Evolutionary conservation across 2,888 invertebrate genomes (phyloP), one percentile per base, ranked within the genome.

Genomic region (Drosophila neutralis): DNA sequence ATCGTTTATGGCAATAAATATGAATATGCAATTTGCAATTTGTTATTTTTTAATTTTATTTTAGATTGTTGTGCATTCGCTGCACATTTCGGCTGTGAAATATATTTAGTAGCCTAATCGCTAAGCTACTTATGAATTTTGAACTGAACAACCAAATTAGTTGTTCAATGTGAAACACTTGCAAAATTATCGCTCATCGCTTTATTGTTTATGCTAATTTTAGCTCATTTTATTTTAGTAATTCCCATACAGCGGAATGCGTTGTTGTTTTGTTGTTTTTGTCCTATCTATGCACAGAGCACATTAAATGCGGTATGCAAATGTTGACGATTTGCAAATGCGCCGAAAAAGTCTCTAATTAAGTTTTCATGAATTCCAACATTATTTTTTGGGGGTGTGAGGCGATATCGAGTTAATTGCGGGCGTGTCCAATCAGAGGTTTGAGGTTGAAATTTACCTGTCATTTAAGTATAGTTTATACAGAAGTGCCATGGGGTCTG

Each of bases 181-280:
- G 79, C 69, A 73, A 80, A 88, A 77, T 83, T 78, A 71, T 69
- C 76, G 84, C 84, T 88, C 88, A 84, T 88, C 84, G 87, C 65
- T 88, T 86, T 87, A 84, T 86, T 84, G 89, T 83, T 88, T 84
- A 84, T 84, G 84, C 74, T 88, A 84, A 84, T 84, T 86, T 84
- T 66, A 66, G 82, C 78, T 80, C 82, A 88, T 88, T 84, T 84
- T 70, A 86, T 88, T 84, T 89, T 80, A 83, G 71, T 83, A 83
- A 86, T 86, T 78, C 48, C 45, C 73, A 65, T 56, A 51, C 45
- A 59, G 24, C 15, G 24, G 42, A 63, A 51, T 53, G 48, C 29
- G 6, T 1, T 42, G 60, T 15, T 38, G 45, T 35, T 78, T 71
- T 81, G 80, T 70, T 85, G 74, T 73, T 73, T 73, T 69, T 83